phyloP scores from a whole-genome alignment of 2,113 vertebrate genomes.

The Lichenostomus cassidix region DNA sequence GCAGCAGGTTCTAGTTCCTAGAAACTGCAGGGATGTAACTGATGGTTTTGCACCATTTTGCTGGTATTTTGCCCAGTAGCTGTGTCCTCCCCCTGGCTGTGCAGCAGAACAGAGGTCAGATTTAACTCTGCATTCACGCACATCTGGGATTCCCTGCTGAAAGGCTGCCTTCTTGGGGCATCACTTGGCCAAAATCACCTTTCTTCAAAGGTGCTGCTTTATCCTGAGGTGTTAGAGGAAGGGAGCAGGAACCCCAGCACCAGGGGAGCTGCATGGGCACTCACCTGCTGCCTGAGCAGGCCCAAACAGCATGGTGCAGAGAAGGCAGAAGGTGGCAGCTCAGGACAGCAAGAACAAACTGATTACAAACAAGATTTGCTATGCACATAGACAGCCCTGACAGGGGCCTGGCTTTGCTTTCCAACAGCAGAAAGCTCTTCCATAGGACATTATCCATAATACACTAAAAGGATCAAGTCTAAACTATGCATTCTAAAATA shows the following conservation, averaged over 20 bases:
- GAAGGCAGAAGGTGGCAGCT: background rate
- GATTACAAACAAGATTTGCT: background rate
- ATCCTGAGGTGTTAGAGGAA: background rate
- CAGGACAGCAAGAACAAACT: background rate
- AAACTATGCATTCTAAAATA: background rate
- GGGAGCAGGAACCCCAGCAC: background rate
- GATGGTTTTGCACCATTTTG: background rate
- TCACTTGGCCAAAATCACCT: background rate
- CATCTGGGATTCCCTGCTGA: background rate
- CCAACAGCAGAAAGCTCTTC: background rate
- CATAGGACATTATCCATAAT: background rate
- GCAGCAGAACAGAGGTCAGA: background rate
- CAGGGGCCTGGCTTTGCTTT: background rate
- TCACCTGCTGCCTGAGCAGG: background rate
- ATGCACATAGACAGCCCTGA: background rate
- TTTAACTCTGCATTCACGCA: background rate
- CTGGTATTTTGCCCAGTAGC: background rate
- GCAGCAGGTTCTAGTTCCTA: background rate
- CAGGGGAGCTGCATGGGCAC: rapidly evolving
- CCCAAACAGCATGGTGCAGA: background rate
- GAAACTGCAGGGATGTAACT: background rate
- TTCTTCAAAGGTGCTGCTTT: background rate
- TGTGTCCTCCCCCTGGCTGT: background rate
- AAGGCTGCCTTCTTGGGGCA: background rate
- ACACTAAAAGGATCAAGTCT: background rate